Conservation (phyloP, 2,113 vertebrate genomes). For the Sander lucioperca region DNA sequence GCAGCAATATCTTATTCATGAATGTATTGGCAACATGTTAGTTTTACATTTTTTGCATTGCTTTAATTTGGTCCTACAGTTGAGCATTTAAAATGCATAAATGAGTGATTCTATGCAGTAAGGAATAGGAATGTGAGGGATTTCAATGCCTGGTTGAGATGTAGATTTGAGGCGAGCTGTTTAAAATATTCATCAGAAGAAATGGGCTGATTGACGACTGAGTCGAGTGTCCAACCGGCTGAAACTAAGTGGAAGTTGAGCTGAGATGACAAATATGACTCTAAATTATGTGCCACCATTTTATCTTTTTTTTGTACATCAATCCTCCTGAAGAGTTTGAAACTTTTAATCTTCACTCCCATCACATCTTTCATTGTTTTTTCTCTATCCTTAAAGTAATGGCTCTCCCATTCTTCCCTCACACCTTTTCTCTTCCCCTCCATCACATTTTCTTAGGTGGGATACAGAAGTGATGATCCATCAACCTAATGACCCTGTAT, state of each 20-base stretch:
- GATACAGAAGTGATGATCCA: neutral
- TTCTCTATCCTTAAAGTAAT: neutral
- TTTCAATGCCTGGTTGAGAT: no score
- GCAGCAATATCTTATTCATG: no score
- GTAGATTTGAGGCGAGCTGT: no score
- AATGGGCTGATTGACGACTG: neutral
- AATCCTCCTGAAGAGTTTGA: conserved; percentile 17
- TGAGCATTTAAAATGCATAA: no score
- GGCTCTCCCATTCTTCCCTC: neutral
- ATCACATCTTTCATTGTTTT: conserved; percentile 10
- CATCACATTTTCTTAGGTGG: neutral
- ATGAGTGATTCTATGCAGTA: no score
- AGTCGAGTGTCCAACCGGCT: neutral
- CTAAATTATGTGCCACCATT: neutral
- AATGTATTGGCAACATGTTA: no score
- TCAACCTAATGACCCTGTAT: neutral
- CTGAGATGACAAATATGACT: conserved; percentile 1
- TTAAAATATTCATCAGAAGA: no score
- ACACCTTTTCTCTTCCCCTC: neutral
- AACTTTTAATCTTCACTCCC: conserved; percentile 2
- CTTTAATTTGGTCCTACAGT: no score
- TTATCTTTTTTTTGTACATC: conserved; percentile 1
- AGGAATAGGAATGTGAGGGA: no score
- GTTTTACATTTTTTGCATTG: no score
- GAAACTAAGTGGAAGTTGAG: conserved; percentile 17